Evolutionary conservation across 2,113 vertebrate genomes (phyloP), one percentile per base, ranked within the genome.

Genomic region (Trogon melanurus): DNA sequence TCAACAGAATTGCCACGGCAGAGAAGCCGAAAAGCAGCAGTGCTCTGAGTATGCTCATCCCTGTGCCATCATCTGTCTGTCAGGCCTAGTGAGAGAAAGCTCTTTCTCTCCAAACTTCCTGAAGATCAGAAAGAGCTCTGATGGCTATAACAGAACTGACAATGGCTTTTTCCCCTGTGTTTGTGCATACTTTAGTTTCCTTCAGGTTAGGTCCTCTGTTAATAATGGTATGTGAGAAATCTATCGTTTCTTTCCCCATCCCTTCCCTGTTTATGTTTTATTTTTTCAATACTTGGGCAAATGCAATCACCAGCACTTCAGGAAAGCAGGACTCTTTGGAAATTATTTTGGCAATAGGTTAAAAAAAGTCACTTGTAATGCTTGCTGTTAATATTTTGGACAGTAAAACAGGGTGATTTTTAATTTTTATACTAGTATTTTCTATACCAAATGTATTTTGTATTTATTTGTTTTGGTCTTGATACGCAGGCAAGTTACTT

Each of bases 391-490:
- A 67, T 95, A 85, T 97, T 97, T 95, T 92, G 97, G 91, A 92
- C 95, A 93, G 76, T 93, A 84, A 96, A 95, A 97, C 97, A 98
- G 97, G 97, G 97, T 98, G 96, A 85, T 92, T 97, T 96, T 94
- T 95, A 95, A 94, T 96, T 98, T 98, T 98, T 98, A 96, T 98
- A 98, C 94, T 94, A 71, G 76, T 96, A 91, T 97, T 98, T 98
- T 98, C 97, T 98, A 96, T 97, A 92, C 78, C 92, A 96, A 94
- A 92, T 95, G 92, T 97, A 94, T 96, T 96, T 96, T 89, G 66
- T 97, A 97, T 95, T 91, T 97, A 89, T 95, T 97, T 26, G 32
- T 44, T 90, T 95, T 61, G 74, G 53, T 91, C 62, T 79, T 78
- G 26, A 61, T 76, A 54, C 44, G 80, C 84, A 76, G 82, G 85